Percentiles rank a stretch among this genome's conserved stretches.
Conservation (phyloP, 2,797 vertebrate species). For the Pelodytes ibericus region DNA sequence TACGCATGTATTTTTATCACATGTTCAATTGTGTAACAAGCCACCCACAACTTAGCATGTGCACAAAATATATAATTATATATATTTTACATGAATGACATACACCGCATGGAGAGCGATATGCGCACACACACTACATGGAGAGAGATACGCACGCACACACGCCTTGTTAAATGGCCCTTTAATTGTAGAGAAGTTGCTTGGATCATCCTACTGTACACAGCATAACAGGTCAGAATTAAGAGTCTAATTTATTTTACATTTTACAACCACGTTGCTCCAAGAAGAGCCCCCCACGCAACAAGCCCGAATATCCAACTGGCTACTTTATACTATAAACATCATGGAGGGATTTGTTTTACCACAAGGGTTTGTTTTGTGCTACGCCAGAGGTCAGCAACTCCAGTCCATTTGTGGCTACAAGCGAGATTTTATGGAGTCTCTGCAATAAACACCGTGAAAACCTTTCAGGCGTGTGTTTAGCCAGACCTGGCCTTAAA, state of each 20-base stretch:
- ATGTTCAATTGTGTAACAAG: too few species aligned
- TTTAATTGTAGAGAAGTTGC: too few species aligned
- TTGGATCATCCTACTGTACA: too few species aligned
- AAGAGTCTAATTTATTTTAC: constrained; percentile 40
- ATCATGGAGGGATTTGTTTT: neutral
- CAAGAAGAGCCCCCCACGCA: neutral
- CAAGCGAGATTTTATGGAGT: neutral
- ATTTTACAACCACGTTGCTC: constrained; percentile 11
- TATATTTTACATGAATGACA: too few species aligned
- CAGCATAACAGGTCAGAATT: too few species aligned
- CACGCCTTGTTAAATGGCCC: too few species aligned
- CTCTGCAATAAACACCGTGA: neutral
- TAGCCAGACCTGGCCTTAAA: neutral
- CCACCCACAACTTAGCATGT: too few species aligned
- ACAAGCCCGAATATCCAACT: neutral
- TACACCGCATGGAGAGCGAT: too few species aligned
- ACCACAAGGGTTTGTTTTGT: neutral
- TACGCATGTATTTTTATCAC: too few species aligned
- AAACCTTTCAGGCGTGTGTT: neutral
- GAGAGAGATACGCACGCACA: too few species aligned
- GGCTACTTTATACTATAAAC: neutral
- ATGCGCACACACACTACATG: too few species aligned
- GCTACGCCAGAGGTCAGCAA: neutral
- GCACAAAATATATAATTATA: too few species aligned
- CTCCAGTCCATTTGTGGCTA: neutral